Evolutionary conservation across 2,113 vertebrate species (phyloP), one percentile per base, ranked within the genome.

Genomic region (Halcyon senegalensis): DNA sequence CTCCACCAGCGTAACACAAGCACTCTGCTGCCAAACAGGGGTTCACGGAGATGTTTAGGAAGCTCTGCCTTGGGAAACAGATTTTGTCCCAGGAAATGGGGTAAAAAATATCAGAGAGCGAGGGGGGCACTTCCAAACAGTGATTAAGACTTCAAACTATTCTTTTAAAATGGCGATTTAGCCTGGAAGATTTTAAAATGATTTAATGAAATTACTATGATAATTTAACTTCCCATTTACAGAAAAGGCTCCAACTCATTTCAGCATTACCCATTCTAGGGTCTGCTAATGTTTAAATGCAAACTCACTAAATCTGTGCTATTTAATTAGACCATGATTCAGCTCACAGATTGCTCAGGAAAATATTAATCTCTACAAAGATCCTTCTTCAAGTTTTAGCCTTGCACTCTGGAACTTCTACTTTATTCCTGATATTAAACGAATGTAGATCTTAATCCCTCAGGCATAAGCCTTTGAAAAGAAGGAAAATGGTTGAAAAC

Each of bases 251-350:
- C 97, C 94, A 98, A 97, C 93, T 97, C 91, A 97, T 97, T 97
- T 97, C 94, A 93, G 96, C 96, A 95, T 96, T 97, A 74, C 90
- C 74, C 90, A 58, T 97, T 93, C 91, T 88, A 72, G 5, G 73
- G 90, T 92, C 87, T 96, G 94, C 92, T 97, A 96, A 97, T 94
- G 97, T 96, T 97, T 96, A 97, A 98, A 97, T 88, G 96, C 97
- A 98, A 98, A 97, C 97, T 98, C 95, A 95, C 96, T 97, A 98
- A 98, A 97, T 97, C 94, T 97, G 94, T 94, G 96, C 92, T 95
- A 95, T 97, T 98, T 98, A 98, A 98, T 98, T 97, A 98, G 96
- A 96, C 91, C 59, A 70, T 70, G 97, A 97, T 98, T 98, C 97
- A 97, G 96, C 94, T 86, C 24, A 44, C 96, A 98, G 94, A 96